phyloP scores from a whole-genome alignment of 1,140 invertebrate species.

The Polypedilum vanderplanki region DNA sequence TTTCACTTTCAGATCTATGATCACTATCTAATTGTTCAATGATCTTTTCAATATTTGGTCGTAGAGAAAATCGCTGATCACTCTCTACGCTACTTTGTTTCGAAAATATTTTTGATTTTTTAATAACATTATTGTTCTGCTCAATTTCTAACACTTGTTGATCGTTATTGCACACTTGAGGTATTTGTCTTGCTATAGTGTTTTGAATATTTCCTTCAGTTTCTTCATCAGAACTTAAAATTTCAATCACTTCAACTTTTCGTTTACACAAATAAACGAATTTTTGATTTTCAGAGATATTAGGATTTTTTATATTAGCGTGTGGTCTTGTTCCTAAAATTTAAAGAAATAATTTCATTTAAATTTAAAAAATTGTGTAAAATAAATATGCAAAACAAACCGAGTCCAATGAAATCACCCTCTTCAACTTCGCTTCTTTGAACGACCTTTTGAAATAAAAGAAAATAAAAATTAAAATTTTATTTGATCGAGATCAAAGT shows the following conservation, averaged over 20 bases:
- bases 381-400: neutral
- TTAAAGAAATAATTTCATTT: neutral
- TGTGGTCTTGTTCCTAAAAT: neutral
- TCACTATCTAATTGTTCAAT: no score
- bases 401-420: conserved; percentile 5
- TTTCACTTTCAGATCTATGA: no score
- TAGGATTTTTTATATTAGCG: neutral
- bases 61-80: no score
- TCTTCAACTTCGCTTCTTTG: neutral
- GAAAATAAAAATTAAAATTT: neutral
- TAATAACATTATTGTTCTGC: no score
- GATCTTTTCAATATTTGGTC: no score
- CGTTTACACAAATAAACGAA: neutral
- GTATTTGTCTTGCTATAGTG: no score
- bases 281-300: neutral
- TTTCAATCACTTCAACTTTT: neutral
- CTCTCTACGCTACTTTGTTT: no score
- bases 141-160: neutral
- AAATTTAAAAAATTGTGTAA: neutral
- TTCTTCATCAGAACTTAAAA: neutral
- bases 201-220: no score
- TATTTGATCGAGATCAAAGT: neutral
- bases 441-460: neutral
- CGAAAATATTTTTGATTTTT: no score
- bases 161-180: no score